Conservation (phyloP, 2,113 vertebrate species). For the Mobula hypostoma region DNA sequence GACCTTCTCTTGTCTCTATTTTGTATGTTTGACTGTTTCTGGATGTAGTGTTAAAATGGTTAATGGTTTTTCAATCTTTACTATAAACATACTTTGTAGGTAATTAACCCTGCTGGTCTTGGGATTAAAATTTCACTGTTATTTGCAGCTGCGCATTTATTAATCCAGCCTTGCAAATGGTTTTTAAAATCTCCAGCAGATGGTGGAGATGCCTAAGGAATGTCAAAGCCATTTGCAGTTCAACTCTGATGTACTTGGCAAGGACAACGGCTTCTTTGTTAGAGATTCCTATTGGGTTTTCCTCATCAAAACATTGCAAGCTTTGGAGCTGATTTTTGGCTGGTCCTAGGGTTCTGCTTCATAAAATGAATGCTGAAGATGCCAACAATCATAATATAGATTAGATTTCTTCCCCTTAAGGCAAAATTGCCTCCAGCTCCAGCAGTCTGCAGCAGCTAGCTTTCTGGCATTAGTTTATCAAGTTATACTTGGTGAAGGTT, state of each 20-base stretch:
- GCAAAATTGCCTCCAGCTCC: neutral
- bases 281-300: neutral
- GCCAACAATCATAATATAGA: too few relatives aligned
- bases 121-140: too few relatives aligned
- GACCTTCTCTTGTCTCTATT: too few relatives aligned
- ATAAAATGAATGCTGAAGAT: neutral
- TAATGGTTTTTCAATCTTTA: too few relatives aligned
- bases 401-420: neutral
- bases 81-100: too few relatives aligned
- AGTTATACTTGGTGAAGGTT: neutral
- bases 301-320: neutral
- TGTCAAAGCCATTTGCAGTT: neutral
- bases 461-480: neutral
- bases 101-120: too few relatives aligned
- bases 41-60: too few relatives aligned
- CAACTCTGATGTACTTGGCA: neutral
- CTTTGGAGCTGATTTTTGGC: neutral
- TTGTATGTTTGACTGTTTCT: too few relatives aligned
- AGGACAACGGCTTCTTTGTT: neutral
- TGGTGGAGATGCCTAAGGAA: slow-evolving; percentile 26
- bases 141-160: neutral
- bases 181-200: slow-evolving; percentile 30
- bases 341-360: neutral
- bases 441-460: neutral
- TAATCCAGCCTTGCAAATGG: neutral